Conservation (phyloP, 1,140 invertebrate species). For the Daktulosphaira vitifoliae region DNA sequence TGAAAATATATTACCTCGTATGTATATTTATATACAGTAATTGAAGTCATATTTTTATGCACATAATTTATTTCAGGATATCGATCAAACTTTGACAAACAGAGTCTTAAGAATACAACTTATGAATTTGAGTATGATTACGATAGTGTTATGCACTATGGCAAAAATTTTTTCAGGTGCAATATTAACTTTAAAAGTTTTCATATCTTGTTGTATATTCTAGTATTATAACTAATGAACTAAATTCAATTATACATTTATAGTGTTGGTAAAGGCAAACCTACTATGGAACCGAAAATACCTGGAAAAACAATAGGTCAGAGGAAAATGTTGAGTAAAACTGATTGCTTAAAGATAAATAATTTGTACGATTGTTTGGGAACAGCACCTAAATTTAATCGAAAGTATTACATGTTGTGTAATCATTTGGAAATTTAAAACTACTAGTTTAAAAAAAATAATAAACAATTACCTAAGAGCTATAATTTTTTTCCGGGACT, state of each 20-base stretch:
- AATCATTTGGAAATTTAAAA: slow-evolving; percentile 52
- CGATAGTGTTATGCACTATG: slow-evolving; percentile 66
- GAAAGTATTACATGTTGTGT: slow-evolving; percentile 56
- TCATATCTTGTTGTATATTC: no score
- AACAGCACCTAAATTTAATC: slow-evolving; percentile 44
- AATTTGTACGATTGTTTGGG: slow-evolving; percentile 58
- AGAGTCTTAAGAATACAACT: slow-evolving; percentile 52
- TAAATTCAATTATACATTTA: no score
- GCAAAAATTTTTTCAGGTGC: slow-evolving; percentile 50
- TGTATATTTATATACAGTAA: slow-evolving; percentile 35
- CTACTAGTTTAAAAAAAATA: no score
- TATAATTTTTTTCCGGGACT: slow-evolving; percentile 40
- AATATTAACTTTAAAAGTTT: no score
- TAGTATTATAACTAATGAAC: no score
- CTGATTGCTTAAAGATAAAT: slow-evolving; percentile 63
- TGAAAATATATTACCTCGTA: slow-evolving; percentile 51
- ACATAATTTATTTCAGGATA: slow-evolving; percentile 46
- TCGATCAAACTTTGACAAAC: slow-evolving; percentile 53
- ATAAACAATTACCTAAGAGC: no score
- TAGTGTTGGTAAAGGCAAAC: slow-evolving; percentile 48
- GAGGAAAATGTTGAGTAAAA: slow-evolving; percentile 52
- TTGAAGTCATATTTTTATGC: no score
- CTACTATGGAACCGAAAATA: slow-evolving; percentile 54
- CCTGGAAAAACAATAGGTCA: slow-evolving; percentile 49
- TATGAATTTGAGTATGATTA: slow-evolving; percentile 61